Base-by-base conservation (phyloP, 1,140 invertebrate species). In the Calosoma granatense region DNA sequence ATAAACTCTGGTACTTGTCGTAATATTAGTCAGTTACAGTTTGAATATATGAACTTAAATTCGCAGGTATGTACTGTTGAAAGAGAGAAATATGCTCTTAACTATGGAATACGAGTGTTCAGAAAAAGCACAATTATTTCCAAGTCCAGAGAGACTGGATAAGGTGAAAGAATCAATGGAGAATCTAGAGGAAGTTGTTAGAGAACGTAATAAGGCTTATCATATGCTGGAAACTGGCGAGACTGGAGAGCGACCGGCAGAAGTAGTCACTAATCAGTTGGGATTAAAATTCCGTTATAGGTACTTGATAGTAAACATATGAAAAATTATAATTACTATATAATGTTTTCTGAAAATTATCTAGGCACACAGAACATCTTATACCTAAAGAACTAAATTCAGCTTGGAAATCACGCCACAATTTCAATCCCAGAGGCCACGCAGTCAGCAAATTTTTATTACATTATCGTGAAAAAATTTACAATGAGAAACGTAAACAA, bases 111-210 rank as follows among this genome's bases (percentile, higher is more conserved):
- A 91, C 58, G 86, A 86, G 67, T 87, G 81, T 66, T 85, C 86
- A 53, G 68, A 80, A 58, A 75, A 85, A 65, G 72, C 70, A 30
- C 73, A 81, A 70, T 60, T 87, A n/a, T 92, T 98, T 73, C 92
- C 95, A 11, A 97, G 85, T 78, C 93, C 94, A 21, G 96, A 99
- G 76, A 80, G 97, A 67, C 78, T 97, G 51, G 93, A 97, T 69
- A 97, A 97, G 80, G 90, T 96, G 1, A 81, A 94, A 72, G 88
- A 92, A 61, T 97, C 94, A 23, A 99, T 99, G 97, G 78, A 86
- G 61, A 97, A 98, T 74, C 73, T 99, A 51, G 91, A 98, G 74
- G 73, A 76, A 23, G 91, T 99, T 3, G 85, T 99, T 0, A 77
- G 87, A 61, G 97, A 99, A 77, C 78, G 97, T 61, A 96, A 99